A percentile compares a stretch with the other conserved stretches of the same genome.
These are phyloP conservation scores for Lanius ludovicianus DNA, from an alignment of 2,113 vertebrate species.

Conservation along the genomic window DNA sequence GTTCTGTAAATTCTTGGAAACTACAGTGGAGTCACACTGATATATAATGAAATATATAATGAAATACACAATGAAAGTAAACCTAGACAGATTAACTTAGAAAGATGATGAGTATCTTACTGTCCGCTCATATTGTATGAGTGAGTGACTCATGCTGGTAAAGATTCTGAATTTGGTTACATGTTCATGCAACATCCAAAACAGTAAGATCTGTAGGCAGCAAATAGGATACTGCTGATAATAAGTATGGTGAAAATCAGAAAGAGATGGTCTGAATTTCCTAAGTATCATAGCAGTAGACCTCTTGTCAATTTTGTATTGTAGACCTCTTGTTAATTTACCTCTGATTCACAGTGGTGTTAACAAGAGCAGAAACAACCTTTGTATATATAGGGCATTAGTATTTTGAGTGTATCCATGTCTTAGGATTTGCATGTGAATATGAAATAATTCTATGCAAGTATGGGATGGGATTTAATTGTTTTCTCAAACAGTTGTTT, in stretches of 20 bases:
- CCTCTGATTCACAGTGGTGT: background rate
- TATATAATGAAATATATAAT: background rate
- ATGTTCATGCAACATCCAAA: background rate
- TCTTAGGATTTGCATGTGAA: conserved; percentile 77
- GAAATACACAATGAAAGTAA: background rate
- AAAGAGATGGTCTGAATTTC: background rate
- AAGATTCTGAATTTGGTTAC: background rate
- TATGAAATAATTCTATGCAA: conserved; percentile 77
- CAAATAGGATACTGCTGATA: background rate
- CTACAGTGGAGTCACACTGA: rapidly evolving
- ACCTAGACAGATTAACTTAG: too few relatives aligned
- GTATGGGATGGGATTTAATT: conserved; percentile 73
- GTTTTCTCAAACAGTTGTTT: conserved; percentile 74
- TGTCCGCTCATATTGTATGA: background rate
- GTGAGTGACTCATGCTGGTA: background rate
- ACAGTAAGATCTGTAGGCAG: background rate
- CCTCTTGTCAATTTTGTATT: background rate
- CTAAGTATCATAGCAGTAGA: background rate
- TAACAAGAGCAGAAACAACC: background rate
- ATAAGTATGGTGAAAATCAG: background rate
- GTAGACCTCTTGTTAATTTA: background rate
- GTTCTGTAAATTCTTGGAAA: background rate
- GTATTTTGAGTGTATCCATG: conserved; percentile 63
- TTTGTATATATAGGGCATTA: background rate
- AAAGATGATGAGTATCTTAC: background rate